A percentile compares a stretch with the other conserved stretches of the same genome.
Conservation (phyloP, 37 sponge, comb jelly and placozoan genomes). For the Geodia barretti region DNA sequence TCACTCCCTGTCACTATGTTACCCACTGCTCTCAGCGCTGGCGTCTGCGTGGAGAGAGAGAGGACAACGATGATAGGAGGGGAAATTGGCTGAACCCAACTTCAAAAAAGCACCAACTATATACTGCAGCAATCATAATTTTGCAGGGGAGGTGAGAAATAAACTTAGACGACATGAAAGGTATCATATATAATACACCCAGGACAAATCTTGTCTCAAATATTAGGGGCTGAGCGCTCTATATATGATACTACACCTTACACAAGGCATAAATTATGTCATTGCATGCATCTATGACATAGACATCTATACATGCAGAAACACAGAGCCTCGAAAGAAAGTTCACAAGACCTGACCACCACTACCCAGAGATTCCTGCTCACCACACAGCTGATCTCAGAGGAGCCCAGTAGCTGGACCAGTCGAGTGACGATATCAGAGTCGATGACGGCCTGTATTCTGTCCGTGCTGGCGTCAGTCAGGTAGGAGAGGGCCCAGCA, state of each 20-base stretch:
- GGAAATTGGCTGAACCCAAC: conserved; percentile 2
- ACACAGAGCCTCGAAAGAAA: not conserved
- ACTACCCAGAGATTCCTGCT: not conserved
- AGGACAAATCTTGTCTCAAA: too few species aligned
- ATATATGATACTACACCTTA: too few species aligned
- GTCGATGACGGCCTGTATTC: conserved; percentile 80
- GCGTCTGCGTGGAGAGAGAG: conserved; percentile 42
- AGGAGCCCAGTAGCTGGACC: conserved; percentile 35
- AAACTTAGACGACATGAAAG: too few species aligned
- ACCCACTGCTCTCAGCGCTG: conserved; percentile 90
- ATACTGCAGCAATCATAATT: not conserved
- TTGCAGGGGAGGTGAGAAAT: not conserved
- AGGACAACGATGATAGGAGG: not conserved
- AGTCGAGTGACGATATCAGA: conserved; percentile 53
- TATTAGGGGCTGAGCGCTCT: too few species aligned
- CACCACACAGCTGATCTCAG: conserved; percentile 52
- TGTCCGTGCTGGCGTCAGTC: conserved; percentile 87
- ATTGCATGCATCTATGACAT: too few species aligned
- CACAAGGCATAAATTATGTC: too few species aligned
- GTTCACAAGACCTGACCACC: not conserved
- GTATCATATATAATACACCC: too few species aligned
- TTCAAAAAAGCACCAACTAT: too few species aligned
- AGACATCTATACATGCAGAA: too few species aligned
- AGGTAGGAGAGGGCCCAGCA: conserved; percentile 94
- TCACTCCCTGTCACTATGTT: conserved; percentile 97